Conservation (phyloP, 2,113 vertebrate genomes). For the Pogonocichla stellata region DNA sequence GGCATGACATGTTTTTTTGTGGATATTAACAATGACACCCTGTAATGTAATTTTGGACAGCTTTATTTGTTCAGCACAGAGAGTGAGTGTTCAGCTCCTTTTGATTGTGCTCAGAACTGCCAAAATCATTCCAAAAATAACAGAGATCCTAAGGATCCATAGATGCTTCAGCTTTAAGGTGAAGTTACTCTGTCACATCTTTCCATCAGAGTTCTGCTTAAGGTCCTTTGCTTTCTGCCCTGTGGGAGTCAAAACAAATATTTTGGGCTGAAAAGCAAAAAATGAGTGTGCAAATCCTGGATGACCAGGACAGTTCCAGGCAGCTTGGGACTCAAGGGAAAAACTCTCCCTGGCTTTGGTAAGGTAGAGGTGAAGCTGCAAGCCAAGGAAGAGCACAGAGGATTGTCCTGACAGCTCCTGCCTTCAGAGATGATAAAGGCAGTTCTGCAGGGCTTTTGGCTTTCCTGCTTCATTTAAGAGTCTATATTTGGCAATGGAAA, state of each 20-base stretch:
- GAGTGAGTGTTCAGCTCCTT: not conserved
- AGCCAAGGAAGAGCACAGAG: not conserved
- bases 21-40: not conserved
- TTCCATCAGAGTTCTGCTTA: not conserved
- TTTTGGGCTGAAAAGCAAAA: not conserved
- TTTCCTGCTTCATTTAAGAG: not conserved
- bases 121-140: not conserved
- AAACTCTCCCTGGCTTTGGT: not conserved
- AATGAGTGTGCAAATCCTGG: not conserved
- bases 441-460: not conserved
- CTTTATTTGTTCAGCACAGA: not conserved
- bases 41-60: not conserved
- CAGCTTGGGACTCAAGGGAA: not conserved
- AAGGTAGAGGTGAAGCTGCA: not conserved
- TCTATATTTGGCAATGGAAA: slow-evolving; percentile 32
- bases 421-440: not conserved
- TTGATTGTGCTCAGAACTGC: not conserved
- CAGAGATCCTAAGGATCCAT: not conserved
- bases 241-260: not conserved
- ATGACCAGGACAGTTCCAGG: not conserved
- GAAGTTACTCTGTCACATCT: not conserved
- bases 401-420: not conserved
- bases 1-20: not conserved
- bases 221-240: not conserved
- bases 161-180: not conserved